Conservation (phyloP, 2,888 invertebrate genomes). For the Encarsia formosa region DNA sequence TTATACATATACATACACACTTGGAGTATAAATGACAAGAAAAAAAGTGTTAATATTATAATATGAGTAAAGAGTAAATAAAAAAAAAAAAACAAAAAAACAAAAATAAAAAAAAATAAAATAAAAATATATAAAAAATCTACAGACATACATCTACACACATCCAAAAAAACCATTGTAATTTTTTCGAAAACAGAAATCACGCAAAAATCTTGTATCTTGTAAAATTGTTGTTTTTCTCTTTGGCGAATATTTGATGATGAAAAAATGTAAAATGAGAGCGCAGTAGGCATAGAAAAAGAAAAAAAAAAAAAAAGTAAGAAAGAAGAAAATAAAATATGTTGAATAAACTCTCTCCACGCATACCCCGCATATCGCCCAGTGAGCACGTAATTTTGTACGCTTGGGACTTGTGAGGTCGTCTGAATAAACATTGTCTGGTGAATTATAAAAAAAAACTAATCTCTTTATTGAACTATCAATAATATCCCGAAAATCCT, state of each 20-base stretch:
- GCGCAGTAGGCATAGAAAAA: no score
- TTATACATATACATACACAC: slow-evolving; percentile 17
- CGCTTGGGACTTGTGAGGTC: slow-evolving; percentile 73
- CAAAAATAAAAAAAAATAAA: neutral
- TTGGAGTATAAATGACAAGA: slow-evolving; percentile 21
- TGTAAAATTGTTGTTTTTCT: slow-evolving; percentile 48
- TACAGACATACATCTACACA: neutral
- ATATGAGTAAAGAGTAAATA: no score
- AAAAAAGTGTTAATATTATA: slow-evolving; percentile 4
- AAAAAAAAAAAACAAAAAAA: neutral
- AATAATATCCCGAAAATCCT: neutral
- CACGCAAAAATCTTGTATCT: slow-evolving; percentile 33
- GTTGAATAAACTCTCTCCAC: no score
- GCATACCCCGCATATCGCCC: slow-evolving; percentile 50
- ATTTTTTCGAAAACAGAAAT: slow-evolving; percentile 27
- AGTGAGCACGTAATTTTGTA: slow-evolving; percentile 68
- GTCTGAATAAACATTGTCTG: slow-evolving; percentile 67
- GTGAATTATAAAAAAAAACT: slow-evolving; percentile 56
- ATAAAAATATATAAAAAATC: neutral
- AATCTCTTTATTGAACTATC: slow-evolving; percentile 36
- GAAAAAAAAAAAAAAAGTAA: slow-evolving; percentile 30
- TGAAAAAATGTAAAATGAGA: no score
- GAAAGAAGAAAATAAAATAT: slow-evolving; percentile 35
- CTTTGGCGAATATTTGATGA: no score
- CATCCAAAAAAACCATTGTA: slow-evolving; percentile 20